Base-by-base conservation (phyloP, 1,140 invertebrate species). In the Sinonovacula constricta region DNA sequence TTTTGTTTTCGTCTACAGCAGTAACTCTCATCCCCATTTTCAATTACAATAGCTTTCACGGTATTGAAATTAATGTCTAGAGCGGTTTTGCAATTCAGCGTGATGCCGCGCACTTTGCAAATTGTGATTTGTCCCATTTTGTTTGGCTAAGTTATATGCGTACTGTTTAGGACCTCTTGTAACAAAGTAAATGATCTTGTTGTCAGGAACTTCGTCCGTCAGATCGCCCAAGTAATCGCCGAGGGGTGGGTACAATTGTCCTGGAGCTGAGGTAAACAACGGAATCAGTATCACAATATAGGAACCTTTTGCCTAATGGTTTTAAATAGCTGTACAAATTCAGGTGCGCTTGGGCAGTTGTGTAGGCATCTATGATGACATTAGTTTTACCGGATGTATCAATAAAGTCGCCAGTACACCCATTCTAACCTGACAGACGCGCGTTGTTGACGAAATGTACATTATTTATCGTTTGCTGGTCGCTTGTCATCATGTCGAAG, bases 261-360 rank as follows among this genome's bases (percentile, higher is more conserved):
- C 31, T 10, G 62, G n/a, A 10, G 3, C 22, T 39, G 62, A 83
- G 33, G 62, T 86, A 91, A 30, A 91, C 85, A 15, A 14, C 71
- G 80, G 77, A 39, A 65, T 92, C 91, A 7, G 91, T 92, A 67
- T 92, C 91, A 39, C 80, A 89, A 72, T 92, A 92, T 5, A 91
- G 65, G 5, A 86, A 86, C n/a, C 83, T 45, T 4, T 79, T 28
- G 14, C 76, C 83, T 15, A 91, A 63, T 34, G 79, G 54, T 74
- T 90, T 81, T 14, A 91, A 66, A 67, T 87, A 86, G 15, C 60
- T 51, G 53, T 90, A 91, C 3, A 91, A 80, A 67, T 90, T 86
- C n/a, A 91, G 59, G 0, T 90, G 66, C 0, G 89, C 89, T 56
- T 90, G 86, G 7, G 88, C 83, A 2, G 91, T 91, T 45, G 39